Percentiles rank a stretch among this genome's conserved stretches.
Evolutionary conservation across 2,797 vertebrate species (phyloP).

Genomic region (Lateolabrax maculatus): DNA sequence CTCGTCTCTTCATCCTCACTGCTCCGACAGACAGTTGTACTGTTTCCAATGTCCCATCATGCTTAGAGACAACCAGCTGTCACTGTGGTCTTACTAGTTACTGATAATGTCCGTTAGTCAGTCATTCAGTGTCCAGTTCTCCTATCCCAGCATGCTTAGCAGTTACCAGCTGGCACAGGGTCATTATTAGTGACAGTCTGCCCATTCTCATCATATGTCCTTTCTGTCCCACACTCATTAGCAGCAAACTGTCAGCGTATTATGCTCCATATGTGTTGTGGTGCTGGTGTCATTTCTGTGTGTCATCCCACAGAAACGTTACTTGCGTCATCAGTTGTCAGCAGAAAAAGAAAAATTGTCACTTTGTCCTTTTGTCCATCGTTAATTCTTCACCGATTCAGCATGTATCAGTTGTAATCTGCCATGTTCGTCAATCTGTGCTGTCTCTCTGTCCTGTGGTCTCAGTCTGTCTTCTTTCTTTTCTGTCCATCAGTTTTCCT

Average conservation of each 20-base stretch:
- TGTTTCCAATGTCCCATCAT: conserved; percentile 54
- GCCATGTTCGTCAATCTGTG: conserved; percentile 11
- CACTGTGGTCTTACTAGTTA: conserved; percentile 14
- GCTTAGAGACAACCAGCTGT: conserved; percentile 43
- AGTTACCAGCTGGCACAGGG: conserved; percentile 49
- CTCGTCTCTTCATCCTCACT: conserved; percentile 86
- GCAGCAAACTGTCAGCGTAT: conserved; percentile 33
- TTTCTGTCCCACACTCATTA: conserved; percentile 53
- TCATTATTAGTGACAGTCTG: conserved; percentile 36
- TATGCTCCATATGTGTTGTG: conserved; percentile 51
- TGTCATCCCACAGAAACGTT: conserved; percentile 35
- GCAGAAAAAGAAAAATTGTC: conserved; percentile 2
- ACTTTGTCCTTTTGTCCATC: conserved; percentile 36
- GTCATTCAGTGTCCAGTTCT: conserved; percentile 14
- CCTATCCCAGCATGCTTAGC: conserved; percentile 64
- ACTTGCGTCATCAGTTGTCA: conserved; percentile 44
- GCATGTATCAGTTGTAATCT: conserved; percentile 2
- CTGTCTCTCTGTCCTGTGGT: conserved; percentile 8
- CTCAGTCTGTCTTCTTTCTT: conserved; percentile 19
- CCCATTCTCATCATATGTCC: conserved; percentile 50
- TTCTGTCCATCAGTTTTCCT: conserved; percentile 36
- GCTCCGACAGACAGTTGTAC: conserved; percentile 47
- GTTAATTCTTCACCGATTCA: conserved; percentile 16
- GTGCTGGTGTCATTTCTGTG: conserved; percentile 36
- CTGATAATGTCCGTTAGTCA: conserved; percentile 26